Conservation (phyloP, 1,140 invertebrate genomes). For the Ctenoplectra terminalis region DNA sequence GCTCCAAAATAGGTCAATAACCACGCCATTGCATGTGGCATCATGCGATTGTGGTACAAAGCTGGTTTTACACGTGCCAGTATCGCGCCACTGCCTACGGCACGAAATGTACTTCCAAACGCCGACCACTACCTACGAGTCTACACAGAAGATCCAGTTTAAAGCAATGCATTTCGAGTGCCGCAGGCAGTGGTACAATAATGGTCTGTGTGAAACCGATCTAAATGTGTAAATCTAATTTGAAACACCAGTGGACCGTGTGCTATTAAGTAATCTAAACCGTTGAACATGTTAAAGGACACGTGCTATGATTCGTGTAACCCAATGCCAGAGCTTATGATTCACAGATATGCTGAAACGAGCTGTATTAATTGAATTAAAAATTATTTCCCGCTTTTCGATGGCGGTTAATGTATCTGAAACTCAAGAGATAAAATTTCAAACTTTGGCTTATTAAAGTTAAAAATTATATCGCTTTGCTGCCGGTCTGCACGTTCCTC, state of each 20-base stretch:
- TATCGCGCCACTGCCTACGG: background rate
- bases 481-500: too few relatives aligned
- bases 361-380: too few relatives aligned
- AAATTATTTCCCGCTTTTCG: too few relatives aligned
- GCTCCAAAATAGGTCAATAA: slow-evolving; percentile 30
- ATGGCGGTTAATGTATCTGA: too few relatives aligned
- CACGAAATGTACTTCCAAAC: slow-evolving; percentile 19
- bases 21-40: slow-evolving; percentile 1
- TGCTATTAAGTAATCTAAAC: background rate
- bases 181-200: slow-evolving; percentile 19
- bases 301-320: too few relatives aligned
- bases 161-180: slow-evolving; percentile 24
- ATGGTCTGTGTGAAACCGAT: slow-evolving; percentile 40
- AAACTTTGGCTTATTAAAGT: too few relatives aligned
- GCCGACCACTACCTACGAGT: slow-evolving; percentile 12
- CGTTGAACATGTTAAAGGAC: background rate
- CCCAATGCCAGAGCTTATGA: too few relatives aligned
- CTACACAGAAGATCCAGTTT: slow-evolving; percentile 31
- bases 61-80: slow-evolving; percentile 39
- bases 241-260: background rate
- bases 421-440: too few relatives aligned
- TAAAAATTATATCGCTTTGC: too few relatives aligned
- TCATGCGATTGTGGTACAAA: slow-evolving; percentile 26
- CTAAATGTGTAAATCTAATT: slow-evolving; percentile 47
- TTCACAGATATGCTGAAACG: too few relatives aligned